Evolutionary conservation across 1,140 invertebrate genomes (phyloP), one percentile per base, ranked within the genome.

Genomic region (Micrasema minimum): DNA sequence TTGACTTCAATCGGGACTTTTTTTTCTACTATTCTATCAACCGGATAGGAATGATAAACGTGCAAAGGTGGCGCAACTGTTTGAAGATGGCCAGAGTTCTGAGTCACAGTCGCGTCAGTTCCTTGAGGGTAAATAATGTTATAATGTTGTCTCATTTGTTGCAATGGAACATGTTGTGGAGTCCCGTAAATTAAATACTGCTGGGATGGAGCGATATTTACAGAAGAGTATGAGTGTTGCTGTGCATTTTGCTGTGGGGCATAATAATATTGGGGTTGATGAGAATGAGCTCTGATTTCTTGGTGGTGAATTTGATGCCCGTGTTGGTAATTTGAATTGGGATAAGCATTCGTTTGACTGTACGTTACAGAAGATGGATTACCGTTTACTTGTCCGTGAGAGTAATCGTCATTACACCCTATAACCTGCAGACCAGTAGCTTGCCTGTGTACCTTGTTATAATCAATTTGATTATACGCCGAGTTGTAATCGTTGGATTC

Each of bases 71-170:
- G 77, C 2, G 83, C 80, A 3, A 85, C 80, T 1, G 83, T 84
- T 20, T 84, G 81, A 0, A 83, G 31, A 31, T 7, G 26, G 3
- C 2, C 2, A 31, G 26, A 4, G 7, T 31, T 31, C 7, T 31
- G 26, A 31, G 26, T 31, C 3, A 31, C 7, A 2, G 26, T 31
- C 3, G 26, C 26, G 7, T 31, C 26, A 4, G 26, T 31, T 31
- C 87, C 82, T 12, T 88, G 79, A 43, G 84, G 81, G 69, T 84
- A 80, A 3, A 82, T 82, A 74, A 84, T 86, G 68, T 88, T 85
- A 2, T 87, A 75, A 18, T 85, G 80, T 75, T 87, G 87, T 9
- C 87, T 88, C 2, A 88, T 79, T 64, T 59, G 55, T 20, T 59
- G 55, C 9, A 69, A 22, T 12, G 53, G 18, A 14, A 37, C 45